Evolutionary conservation across 2,888 invertebrate species (phyloP), one percentile per base, ranked within the genome.

Genomic region (Tetragnatha montana): DNA sequence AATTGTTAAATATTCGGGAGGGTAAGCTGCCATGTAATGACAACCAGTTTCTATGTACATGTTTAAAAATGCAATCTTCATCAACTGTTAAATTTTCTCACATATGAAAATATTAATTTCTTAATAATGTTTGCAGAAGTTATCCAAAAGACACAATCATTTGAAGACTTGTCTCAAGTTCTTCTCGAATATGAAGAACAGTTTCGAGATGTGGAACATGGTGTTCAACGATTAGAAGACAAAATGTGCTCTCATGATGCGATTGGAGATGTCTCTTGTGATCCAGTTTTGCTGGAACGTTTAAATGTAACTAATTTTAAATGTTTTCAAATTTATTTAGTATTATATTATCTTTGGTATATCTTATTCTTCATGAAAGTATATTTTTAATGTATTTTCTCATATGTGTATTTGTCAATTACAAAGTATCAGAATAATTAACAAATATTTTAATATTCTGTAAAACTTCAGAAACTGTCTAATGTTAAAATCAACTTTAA

Each of bases 221-320:
- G 96, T 6, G 94, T 98, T 89, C 96, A 97, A 92, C 95, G 98
- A 88, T 97, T 97, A 93, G 98, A 98, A 94, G 98, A 98, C 94
- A 96, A 97, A 91, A 94, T 97, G 73, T 95, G 96, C 21, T 95
- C 96, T 8, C 96, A 96, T 92, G 96, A 96, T 95, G 95, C 96
- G 92, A 93, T 96, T 82, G 95, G 96, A 92, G 98, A 98, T 93
- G 96, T 96, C n/a, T 81, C 91, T n/a, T 73, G 81, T 78, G 91
- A 91, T 88, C 88, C 84, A 22, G 96, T 96, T 93, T 95, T 97
- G 84, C 94, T 97, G 89, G 97, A 97, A 88, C 96, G 97, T 89
- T 96, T 98, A 88, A 97, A 97, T 93, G 95, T 95, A 83, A 50
- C 70, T 71, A 47, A 47, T 76, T 76, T 10, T 35, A 35, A 35